Base-by-base conservation (phyloP, 2,797 vertebrate species). In the Neostethus bicornis region DNA sequence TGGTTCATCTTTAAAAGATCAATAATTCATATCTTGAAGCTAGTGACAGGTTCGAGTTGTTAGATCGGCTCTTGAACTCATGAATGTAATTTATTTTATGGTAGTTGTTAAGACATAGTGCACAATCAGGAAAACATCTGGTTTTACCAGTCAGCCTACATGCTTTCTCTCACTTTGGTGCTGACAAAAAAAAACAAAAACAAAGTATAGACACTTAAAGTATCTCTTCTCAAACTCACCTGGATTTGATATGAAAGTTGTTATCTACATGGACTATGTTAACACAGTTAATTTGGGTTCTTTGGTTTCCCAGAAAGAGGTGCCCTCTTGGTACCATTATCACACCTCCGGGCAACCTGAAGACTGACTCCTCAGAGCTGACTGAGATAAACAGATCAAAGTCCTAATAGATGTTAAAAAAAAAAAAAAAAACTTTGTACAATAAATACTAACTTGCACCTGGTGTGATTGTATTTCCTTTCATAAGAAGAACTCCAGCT, bases 401-500 rank as follows among this genome's bases (percentile, higher is more conserved):
- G 19, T 5, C 41, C 41, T 7, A 2, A 19, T 19, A 5, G 38
- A 5, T 13, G 19, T n/a, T n/a, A n/a, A n/a, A n/a, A n/a, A n/a
- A n/a, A n/a, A n/a, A n/a, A n/a, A n/a, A n/a, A n/a, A n/a, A n/a
- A n/a, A n/a, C n/a, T n/a, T n/a, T n/a, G n/a, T n/a, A n/a, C n/a
- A n/a, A n/a, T n/a, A n/a, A n/a, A n/a, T n/a, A n/a, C n/a, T n/a
- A n/a, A n/a, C n/a, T n/a, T n/a, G n/a, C n/a, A n/a, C n/a, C n/a
- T n/a, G n/a, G n/a, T n/a, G n/a, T n/a, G n/a, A n/a, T n/a, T n/a
- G n/a, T 7, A 32, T 20, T 16, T 19, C 38, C 24, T 45, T 17
- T 26, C 20, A 21, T 29, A 31, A 25, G 11, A 24, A 47, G 29
- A 49, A 63, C 56, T 49, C 29, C 47, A 37, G 7, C 43, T 53